phyloP scores from a whole-genome alignment of 1,140 invertebrate species.

The Heliconius congener region DNA sequence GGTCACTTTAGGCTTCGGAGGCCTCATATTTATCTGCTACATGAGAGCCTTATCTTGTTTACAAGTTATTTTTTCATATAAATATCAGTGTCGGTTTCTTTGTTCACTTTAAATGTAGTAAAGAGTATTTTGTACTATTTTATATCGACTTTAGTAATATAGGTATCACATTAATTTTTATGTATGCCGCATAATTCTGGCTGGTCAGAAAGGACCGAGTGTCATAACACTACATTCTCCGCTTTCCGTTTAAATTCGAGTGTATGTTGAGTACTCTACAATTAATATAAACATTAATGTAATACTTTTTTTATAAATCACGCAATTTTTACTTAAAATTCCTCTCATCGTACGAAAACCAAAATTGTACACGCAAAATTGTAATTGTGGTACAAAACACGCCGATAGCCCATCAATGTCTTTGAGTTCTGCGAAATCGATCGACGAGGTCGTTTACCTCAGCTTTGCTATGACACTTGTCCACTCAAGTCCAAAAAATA shows the following conservation, averaged over 20 bases:
- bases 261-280: too few species aligned
- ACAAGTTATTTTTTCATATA: slow-evolving; percentile 6
- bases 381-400: not conserved
- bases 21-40: not conserved
- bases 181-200: too few species aligned
- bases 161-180: too few species aligned
- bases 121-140: too few species aligned
- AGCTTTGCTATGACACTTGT: slow-evolving; percentile 13
- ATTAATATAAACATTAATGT: too few species aligned
- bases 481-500: not conserved
- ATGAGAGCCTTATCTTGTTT: not conserved
- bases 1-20: not conserved
- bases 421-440: not conserved
- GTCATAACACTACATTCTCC: too few species aligned
- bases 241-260: too few species aligned
- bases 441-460: slow-evolving; percentile 5
- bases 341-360: not conserved
- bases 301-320: not conserved
- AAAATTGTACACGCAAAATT: not conserved
- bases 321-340: not conserved
- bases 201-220: too few species aligned
- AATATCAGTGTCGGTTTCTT: too few species aligned
- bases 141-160: too few species aligned
- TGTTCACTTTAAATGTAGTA: too few species aligned
- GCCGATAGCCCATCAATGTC: slow-evolving; percentile 10